These are phyloP conservation scores for Hydrozoanthus tunicans DNA, from an alignment of 64 coral and sea anemone genomes.

Conservation along the genomic window DNA sequence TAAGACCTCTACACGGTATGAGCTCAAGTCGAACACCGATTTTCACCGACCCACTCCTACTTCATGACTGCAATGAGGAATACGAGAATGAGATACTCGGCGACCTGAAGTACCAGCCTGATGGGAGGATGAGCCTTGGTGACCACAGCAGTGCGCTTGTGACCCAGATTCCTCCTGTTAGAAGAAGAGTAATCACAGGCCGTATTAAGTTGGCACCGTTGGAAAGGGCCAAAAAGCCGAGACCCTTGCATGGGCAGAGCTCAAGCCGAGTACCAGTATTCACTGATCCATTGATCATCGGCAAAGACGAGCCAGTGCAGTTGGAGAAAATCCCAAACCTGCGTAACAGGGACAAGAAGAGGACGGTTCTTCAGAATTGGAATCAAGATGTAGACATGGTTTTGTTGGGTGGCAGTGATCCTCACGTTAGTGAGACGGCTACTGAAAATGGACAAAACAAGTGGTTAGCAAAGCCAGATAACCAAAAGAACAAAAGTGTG, in stretches of 20 bases:
- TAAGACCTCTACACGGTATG: constrained; percentile 43
- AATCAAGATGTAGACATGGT: constrained; percentile 3
- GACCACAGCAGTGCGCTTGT: not conserved
- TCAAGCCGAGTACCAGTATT: constrained; percentile 5
- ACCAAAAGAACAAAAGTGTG: not conserved
- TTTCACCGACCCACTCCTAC: constrained; percentile 20
- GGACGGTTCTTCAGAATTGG: not conserved
- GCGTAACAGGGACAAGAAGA: not conserved
- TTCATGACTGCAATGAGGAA: not conserved
- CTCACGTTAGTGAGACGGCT: not conserved
- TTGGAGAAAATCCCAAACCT: constrained; percentile 31
- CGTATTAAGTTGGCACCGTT: constrained; percentile 20
- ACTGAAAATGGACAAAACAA: not conserved
- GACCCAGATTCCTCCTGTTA: not conserved
- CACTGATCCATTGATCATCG: constrained; percentile 14
- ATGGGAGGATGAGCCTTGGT: not conserved
- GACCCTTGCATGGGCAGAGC: constrained; percentile 11
- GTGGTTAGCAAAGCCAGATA: not conserved
- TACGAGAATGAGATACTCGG: constrained; percentile 21
- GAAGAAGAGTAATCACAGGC: not conserved
- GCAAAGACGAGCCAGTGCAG: not conserved
- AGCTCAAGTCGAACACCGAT: constrained; percentile 25
- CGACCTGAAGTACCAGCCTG: not conserved
- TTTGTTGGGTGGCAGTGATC: constrained; percentile 4
- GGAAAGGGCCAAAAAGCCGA: constrained; percentile 21